Percentiles rank a stretch among this genome's conserved stretches.
Evolutionary conservation across 2,113 vertebrate genomes (phyloP).

Genomic region (Pygoscelis adeliae): DNA sequence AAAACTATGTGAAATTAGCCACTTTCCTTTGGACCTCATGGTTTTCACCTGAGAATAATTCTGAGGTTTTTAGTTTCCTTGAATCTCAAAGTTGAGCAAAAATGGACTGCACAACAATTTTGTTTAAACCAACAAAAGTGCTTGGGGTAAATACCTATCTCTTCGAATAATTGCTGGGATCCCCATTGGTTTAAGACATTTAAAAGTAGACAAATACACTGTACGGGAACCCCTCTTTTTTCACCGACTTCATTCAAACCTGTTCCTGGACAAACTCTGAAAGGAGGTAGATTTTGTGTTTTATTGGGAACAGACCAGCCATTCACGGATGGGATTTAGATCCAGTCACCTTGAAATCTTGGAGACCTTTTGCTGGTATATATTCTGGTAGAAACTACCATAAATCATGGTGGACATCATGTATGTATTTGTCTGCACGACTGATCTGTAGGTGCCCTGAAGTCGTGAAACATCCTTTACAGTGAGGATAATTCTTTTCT

Average conservation of each 20-base stretch:
- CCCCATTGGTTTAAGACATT: background rate
- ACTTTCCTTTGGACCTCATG: background rate
- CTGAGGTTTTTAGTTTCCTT: background rate
- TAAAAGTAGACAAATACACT: background rate
- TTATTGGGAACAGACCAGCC: background rate
- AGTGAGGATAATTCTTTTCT: background rate
- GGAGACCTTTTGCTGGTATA: background rate
- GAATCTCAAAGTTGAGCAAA: background rate
- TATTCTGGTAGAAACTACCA: background rate
- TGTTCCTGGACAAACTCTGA: background rate
- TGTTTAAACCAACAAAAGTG: background rate
- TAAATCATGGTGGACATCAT: background rate
- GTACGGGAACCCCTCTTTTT: background rate
- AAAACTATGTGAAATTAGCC: slow-evolving; percentile 18
- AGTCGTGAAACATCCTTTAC: background rate
- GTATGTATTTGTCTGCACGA: background rate
- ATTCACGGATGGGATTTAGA: background rate
- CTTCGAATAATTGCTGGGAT: background rate
- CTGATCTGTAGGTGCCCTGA: background rate
- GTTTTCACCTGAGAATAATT: slow-evolving; percentile 1
- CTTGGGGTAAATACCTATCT: background rate
- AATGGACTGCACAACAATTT: background rate
- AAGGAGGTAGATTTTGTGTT: background rate
- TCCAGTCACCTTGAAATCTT: background rate
- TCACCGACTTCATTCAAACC: background rate